Evolutionary conservation across 37 sponge, comb jelly and placozoan genomes (phyloP).

Genomic region (Cladorhizidae sp.): DNA sequence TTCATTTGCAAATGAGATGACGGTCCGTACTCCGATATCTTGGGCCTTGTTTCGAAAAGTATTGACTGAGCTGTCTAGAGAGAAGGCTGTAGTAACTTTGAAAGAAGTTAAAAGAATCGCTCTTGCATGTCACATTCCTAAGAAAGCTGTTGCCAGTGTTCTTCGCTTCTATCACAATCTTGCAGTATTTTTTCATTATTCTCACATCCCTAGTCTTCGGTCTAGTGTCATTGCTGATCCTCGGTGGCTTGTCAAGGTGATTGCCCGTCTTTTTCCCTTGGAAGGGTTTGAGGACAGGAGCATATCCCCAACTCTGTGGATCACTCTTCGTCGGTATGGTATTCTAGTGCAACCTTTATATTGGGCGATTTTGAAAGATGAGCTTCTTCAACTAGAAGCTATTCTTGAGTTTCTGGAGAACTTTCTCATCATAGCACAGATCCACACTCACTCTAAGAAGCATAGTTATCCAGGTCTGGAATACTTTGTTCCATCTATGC

Average conservation of each 20-base stretch:
- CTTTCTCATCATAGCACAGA: slow-evolving; percentile 12
- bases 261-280: slow-evolving; percentile 30
- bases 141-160: slow-evolving; percentile 28
- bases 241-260: slow-evolving; percentile 42
- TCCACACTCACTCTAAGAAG: background rate
- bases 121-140: slow-evolving; percentile 13
- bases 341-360: slow-evolving; percentile 48
- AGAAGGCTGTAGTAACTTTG: slow-evolving; percentile 11
- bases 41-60: slow-evolving; percentile 61
- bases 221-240: slow-evolving; percentile 38
- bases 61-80: slow-evolving; percentile 10
- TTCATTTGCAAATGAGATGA: slow-evolving; percentile 29
- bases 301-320: background rate
- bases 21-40: slow-evolving; percentile 32
- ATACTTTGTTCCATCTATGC: slow-evolving; percentile 43
- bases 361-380: slow-evolving; percentile 25
- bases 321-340: slow-evolving; percentile 11
- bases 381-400: slow-evolving; percentile 3
- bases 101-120: slow-evolving; percentile 20
- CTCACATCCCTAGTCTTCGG: slow-evolving; percentile 11
- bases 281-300: background rate
- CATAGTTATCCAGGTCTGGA: background rate
- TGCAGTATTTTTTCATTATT: slow-evolving; percentile 48
- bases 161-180: slow-evolving; percentile 65
- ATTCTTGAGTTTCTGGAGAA: slow-evolving; percentile 33